Base-by-base conservation (phyloP, 2,113 vertebrate species). In the Trichomycterus rosablanca region DNA sequence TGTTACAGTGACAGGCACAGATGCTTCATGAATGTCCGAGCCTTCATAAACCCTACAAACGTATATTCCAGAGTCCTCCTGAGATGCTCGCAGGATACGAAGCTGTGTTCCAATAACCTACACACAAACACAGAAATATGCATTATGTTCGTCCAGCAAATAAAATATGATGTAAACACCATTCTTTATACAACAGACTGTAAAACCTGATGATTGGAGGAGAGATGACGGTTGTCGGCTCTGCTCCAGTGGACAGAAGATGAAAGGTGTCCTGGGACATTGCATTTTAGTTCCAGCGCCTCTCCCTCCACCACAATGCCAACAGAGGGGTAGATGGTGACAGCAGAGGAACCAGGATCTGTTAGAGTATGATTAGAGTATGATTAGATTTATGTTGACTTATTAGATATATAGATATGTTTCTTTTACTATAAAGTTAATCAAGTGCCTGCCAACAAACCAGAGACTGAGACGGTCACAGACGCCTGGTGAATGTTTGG, bases 181-280 rank as follows among this genome's bases (percentile, higher is more conserved):
- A n/a, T n/a, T n/a, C n/a, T n/a, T n/a, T n/a, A n/a, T n/a, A n/a
- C n/a, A n/a, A n/a, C n/a, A n/a, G n/a, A n/a, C n/a, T n/a, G n/a
- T n/a, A n/a, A n/a, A n/a, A 95, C 94, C 93, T 93, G 89, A 76
- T 96, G 93, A 65, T 87, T 89, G 54, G 87, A 67, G 0, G 93
- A 90, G 10, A 97, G 88, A 49, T 5, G 37, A n/a, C 71, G 67
- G 2, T 83, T 81, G 0, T 66, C 74, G 34, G 73, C 75, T 54
- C 88, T 89, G 1, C 83, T 87, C 94, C 93, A 97, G 8, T 84
- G 91, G 76, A 97, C 81, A 1, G 80, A 82, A 16, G 89, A 86
- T 20, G 89, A 86, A 0, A 89, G 83, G 64, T 84, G 79, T 53
- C 90, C 93, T 23, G 87, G 83, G 8, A 88, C 88, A 16, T 91